Conservation (phyloP, 2,113 vertebrate species). For the Neofelis nebulosa region DNA sequence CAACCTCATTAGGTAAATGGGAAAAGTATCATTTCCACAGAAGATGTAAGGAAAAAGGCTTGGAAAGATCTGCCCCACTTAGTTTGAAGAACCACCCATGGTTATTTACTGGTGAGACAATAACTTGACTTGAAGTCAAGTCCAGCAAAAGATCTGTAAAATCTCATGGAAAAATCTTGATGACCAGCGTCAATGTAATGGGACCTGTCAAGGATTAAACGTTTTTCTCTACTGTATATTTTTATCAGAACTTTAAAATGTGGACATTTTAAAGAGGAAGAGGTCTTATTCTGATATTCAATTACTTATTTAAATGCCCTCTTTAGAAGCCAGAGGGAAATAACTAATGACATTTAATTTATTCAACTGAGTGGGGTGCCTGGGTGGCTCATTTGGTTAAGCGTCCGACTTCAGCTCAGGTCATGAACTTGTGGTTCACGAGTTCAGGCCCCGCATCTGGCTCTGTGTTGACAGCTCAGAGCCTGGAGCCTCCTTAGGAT, state of each 20-base stretch:
- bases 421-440: too few relatives aligned
- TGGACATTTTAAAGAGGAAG: not conserved
- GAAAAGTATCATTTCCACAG: not conserved
- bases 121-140: not conserved
- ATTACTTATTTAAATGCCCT: not conserved
- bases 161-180: not conserved
- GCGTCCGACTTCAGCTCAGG: too few relatives aligned
- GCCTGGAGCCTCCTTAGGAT: too few relatives aligned
- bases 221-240: not conserved
- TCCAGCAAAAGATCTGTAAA: not conserved
- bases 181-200: not conserved
- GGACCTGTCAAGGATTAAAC: not conserved
- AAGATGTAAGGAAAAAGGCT: not conserved
- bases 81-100: not conserved
- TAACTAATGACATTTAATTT: not conserved
- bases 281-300: not conserved
- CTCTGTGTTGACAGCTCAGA: too few relatives aligned
- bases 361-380: not conserved
- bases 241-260: constrained; percentile 27
- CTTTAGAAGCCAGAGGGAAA: not conserved
- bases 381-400: too few relatives aligned
- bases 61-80: not conserved
- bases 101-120: not conserved
- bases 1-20: not conserved
- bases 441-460: too few relatives aligned